phyloP scores from a whole-genome alignment of 1,140 invertebrate genomes.

The Aphidius gifuensis region DNA sequence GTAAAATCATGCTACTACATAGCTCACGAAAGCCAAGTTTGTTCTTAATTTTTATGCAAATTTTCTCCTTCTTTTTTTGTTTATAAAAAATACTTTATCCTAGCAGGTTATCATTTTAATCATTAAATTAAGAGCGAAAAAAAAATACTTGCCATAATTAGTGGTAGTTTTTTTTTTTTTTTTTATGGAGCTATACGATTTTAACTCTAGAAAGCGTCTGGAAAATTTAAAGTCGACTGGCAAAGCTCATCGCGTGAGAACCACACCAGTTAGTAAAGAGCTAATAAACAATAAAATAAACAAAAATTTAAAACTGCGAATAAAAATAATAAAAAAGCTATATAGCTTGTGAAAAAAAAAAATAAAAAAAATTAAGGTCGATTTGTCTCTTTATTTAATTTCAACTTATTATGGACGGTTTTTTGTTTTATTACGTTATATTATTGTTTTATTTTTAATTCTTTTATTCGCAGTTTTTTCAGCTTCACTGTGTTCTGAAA shows the following conservation, averaged over 20 bases:
- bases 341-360: not conserved
- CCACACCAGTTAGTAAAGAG: conserved; percentile 1
- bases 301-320: too few species aligned
- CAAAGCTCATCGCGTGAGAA: not conserved
- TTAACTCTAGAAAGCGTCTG: too few species aligned
- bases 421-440: not conserved
- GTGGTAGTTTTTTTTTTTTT: conserved; percentile 17
- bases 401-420: conserved; percentile 1
- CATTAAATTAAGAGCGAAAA: too few species aligned
- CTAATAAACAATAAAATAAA: not conserved
- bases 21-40: too few species aligned
- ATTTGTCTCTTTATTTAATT: conserved; percentile 18
- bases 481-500: not conserved
- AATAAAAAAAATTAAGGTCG: not conserved
- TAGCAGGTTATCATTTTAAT: not conserved
- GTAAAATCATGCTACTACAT: not conserved
- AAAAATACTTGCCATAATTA: conserved; percentile 17
- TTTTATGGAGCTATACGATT: too few species aligned
- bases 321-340: conserved; percentile 1
- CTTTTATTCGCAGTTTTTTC: too few species aligned
- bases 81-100: not conserved
- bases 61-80: too few species aligned
- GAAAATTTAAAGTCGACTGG: too few species aligned
- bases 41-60: too few species aligned
- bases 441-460: not conserved